phyloP scores from a whole-genome alignment of 2,113 vertebrate genomes.

The Anguilla japonica region DNA sequence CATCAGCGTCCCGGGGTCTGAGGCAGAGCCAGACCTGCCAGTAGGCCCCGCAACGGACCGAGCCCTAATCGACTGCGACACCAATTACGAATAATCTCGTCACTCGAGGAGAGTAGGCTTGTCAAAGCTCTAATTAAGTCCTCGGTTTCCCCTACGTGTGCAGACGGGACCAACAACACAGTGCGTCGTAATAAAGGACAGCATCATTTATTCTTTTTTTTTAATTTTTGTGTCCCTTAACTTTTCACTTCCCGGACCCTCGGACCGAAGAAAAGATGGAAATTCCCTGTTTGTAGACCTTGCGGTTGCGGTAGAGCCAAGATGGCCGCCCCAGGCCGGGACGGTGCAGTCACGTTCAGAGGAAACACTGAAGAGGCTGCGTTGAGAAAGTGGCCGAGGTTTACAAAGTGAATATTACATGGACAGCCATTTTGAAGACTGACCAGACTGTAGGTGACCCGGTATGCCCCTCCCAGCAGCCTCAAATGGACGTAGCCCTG shows the following conservation, averaged over 20 bases:
- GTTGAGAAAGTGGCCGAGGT: not conserved
- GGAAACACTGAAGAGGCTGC: not conserved
- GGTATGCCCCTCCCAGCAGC: conserved; percentile 17
- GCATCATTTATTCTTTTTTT: conserved; percentile 60
- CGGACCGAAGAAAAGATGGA: conserved; percentile 23
- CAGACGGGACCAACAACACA: conserved; percentile 76
- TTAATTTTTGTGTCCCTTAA: conserved; percentile 71
- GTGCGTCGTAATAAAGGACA: conserved; percentile 79
- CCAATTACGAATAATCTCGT: conserved; percentile 94
- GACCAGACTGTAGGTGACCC: not conserved
- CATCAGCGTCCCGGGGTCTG: conserved; percentile 83
- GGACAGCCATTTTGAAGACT: not conserved
- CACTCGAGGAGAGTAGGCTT: conserved; percentile 84
- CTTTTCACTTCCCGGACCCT: conserved; percentile 43
- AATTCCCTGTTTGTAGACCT: not conserved
- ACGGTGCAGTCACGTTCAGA: not conserved
- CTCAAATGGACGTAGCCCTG: conserved; percentile 69
- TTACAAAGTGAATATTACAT: not conserved
- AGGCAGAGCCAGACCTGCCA: conserved; percentile 83
- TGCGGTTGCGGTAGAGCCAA: not conserved
- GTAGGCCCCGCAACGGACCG: conserved; percentile 77
- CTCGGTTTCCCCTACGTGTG: conserved; percentile 75
- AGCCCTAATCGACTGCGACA: conserved; percentile 88
- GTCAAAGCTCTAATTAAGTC: conserved; percentile 92
- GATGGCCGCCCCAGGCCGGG: not conserved